A percentile compares a stretch with the other conserved stretches of the same genome.
Evolutionary conservation across 1,140 invertebrate genomes (phyloP).

Genomic region (Plectrocnemia conspersa): DNA sequence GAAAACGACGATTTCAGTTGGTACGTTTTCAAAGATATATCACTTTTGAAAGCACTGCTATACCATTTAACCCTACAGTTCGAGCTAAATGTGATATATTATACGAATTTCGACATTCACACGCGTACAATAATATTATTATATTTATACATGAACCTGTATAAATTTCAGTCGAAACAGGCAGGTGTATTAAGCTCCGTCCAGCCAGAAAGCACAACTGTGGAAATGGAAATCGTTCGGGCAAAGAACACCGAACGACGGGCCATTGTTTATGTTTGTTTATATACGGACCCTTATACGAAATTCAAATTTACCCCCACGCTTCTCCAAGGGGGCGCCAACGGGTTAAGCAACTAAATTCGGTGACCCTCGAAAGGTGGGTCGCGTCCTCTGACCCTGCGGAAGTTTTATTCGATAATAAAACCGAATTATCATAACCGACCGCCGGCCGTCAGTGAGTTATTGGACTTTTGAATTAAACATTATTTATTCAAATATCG

Average conservation of each 20-base stretch:
- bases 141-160: no score
- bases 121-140: no score
- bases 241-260: conserved; percentile 4
- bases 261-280: conserved; percentile 9
- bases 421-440: conserved; percentile 2
- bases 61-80: no score
- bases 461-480: neutral
- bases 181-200: no score
- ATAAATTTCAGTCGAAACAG: no score
- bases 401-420: conserved; percentile 4
- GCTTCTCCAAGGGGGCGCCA: neutral
- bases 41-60: no score
- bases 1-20: no score
- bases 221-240: conserved; percentile 5
- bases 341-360: conserved; percentile 22
- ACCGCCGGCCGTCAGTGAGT: conserved; percentile 1
- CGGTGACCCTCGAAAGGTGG: conserved; percentile 15
- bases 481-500: conserved; percentile 5
- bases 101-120: no score
- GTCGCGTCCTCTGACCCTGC: neutral
- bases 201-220: no score
- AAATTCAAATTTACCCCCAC: conserved; percentile 17
- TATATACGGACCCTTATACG: conserved; percentile 20
- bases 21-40: no score
- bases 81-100: no score